phyloP scores from a whole-genome alignment of 2,888 invertebrate genomes.

The Cheiracanthium punctorium region DNA sequence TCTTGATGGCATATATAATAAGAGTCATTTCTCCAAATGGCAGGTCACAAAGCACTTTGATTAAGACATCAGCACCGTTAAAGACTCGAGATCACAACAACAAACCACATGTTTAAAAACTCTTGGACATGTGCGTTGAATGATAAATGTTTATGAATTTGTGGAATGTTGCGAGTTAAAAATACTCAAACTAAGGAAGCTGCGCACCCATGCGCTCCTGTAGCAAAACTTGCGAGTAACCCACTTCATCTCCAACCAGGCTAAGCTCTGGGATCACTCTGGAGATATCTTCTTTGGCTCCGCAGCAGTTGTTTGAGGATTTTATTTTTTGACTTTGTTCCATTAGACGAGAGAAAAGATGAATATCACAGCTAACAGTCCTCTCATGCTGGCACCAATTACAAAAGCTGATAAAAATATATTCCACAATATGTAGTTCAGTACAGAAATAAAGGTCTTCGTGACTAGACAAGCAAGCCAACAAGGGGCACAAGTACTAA shows the following conservation, averaged over 20 bases:
- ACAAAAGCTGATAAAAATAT: slow-evolving; percentile 67
- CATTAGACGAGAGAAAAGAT: slow-evolving; percentile 47
- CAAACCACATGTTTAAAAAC: slow-evolving; percentile 61
- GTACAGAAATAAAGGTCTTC: slow-evolving; percentile 58
- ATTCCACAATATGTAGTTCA: slow-evolving; percentile 52
- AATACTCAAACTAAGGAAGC: slow-evolving; percentile 40
- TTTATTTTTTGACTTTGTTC: slow-evolving; percentile 48
- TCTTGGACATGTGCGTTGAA: slow-evolving; percentile 57
- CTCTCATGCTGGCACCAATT: slow-evolving; percentile 65
- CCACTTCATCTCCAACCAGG: slow-evolving; percentile 10
- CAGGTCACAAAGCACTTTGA: slow-evolving; percentile 66
- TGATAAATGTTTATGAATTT: slow-evolving; percentile 59
- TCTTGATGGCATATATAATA: slow-evolving; percentile 46
- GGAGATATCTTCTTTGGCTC: slow-evolving; percentile 12
- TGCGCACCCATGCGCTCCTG: slow-evolving; percentile 22
- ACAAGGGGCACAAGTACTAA: slow-evolving; percentile 63
- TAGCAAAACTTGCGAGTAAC: not conserved
- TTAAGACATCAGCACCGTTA: slow-evolving; percentile 56
- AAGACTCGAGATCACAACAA: slow-evolving; percentile 54
- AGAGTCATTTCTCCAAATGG: slow-evolving; percentile 41
- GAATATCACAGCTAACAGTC: slow-evolving; percentile 68
- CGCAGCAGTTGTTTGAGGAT: slow-evolving; percentile 32
- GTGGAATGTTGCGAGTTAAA: slow-evolving; percentile 56
- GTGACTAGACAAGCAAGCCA: slow-evolving; percentile 69
- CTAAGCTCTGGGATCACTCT: slow-evolving; percentile 11